These are phyloP conservation scores for Halisarca cf. caerulea DNA, from an alignment of 37 sponge, comb jelly and placozoan genomes.

Conservation along the genomic window DNA sequence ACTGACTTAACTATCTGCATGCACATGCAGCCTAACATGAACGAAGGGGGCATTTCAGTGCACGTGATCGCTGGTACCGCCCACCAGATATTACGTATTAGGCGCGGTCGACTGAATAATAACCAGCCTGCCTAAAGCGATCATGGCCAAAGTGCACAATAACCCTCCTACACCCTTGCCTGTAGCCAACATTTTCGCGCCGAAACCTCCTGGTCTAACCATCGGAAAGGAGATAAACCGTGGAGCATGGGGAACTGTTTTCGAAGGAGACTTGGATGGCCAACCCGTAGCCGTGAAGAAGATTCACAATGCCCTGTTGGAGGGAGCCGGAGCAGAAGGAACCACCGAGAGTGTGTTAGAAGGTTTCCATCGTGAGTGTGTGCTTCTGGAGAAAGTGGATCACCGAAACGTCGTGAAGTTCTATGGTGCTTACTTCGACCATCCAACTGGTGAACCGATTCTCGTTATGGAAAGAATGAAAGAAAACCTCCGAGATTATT, in stretches of 20 bases:
- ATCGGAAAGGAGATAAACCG: background rate
- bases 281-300: background rate
- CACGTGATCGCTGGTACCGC: no score
- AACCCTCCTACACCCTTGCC: background rate
- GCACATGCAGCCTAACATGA: no score
- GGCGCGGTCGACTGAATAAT: no score
- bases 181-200: background rate
- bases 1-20: no score
- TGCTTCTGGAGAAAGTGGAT: background rate
- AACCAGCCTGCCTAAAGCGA: no score
- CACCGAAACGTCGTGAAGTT: conserved; percentile 4
- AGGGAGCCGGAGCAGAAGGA: background rate
- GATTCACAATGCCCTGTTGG: background rate
- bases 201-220: background rate
- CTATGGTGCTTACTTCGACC: background rate
- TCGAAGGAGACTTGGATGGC: background rate
- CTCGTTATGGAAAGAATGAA: background rate
- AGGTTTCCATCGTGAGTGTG: background rate
- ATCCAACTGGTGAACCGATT: background rate
- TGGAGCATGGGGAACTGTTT: background rate
- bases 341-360: background rate
- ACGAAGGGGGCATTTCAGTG: no score
- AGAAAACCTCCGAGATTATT: background rate
- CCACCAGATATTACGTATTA: no score
- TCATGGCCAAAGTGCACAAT: no score